Evolutionary conservation across 2,113 vertebrate species (phyloP).

Genomic region (Tragelaphus scriptus): DNA sequence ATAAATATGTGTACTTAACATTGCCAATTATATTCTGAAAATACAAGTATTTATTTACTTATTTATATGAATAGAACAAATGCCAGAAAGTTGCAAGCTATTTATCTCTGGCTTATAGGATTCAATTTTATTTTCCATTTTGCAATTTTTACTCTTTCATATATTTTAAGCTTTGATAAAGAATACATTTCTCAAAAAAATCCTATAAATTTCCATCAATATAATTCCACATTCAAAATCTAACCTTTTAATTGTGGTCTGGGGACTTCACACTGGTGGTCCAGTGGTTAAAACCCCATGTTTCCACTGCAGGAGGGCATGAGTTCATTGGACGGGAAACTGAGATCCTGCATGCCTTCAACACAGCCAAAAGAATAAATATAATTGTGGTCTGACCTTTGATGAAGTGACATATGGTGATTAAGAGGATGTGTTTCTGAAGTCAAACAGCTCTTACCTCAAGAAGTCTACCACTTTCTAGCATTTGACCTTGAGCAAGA

Average conservation of each 20-base stretch:
- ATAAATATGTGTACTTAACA: not conserved
- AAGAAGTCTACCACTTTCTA: not conserved
- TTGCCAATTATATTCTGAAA: too few species aligned
- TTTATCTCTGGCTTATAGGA: not conserved
- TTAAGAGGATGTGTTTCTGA: not conserved
- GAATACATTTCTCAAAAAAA: not conserved
- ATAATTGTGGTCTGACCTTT: too few species aligned
- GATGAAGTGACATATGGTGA: not conserved
- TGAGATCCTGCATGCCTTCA: not conserved
- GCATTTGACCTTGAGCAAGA: not conserved
- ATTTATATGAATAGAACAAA: not conserved
- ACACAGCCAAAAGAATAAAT: not conserved
- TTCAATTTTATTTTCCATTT: not conserved
- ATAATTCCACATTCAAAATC: not conserved
- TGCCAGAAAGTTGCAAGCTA: not conserved
- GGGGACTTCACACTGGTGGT: not conserved
- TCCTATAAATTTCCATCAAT: not conserved
- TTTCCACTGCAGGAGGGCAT: not conserved
- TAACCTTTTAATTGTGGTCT: not conserved
- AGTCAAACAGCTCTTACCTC: not conserved
- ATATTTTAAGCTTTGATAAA: not conserved
- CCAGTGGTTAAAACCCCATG: not conserved
- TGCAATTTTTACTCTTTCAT: not conserved
- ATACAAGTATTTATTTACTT: not conserved
- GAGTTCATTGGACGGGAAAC: not conserved